Evolutionary conservation across 2,888 invertebrate species (phyloP).

Genomic region (Macrophya alboannulata): DNA sequence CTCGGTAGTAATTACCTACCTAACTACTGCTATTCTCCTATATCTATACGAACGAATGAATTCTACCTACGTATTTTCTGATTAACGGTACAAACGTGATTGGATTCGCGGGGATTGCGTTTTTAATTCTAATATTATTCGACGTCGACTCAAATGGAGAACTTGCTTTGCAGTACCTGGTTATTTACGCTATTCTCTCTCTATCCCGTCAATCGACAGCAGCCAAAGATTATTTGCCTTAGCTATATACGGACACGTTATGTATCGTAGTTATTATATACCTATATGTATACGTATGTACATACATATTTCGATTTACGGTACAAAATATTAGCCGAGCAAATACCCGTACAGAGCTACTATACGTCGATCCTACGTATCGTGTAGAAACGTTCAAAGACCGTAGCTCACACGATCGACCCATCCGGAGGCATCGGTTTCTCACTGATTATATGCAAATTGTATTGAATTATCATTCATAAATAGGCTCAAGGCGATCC

Average conservation of each 20-base stretch:
- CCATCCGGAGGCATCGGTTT: neutral
- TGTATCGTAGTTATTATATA: neutral
- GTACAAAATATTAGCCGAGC: slow-evolving; percentile 11
- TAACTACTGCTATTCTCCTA: neutral
- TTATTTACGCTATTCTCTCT: neutral
- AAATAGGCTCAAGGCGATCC: neutral
- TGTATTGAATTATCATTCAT: slow-evolving; percentile 21
- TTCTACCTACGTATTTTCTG: neutral
- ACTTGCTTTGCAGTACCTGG: neutral
- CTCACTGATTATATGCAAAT: neutral
- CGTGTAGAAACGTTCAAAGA: neutral
- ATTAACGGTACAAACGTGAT: slow-evolving; percentile 38
- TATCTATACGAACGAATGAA: neutral
- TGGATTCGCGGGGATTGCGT: neutral
- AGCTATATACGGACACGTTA: neutral
- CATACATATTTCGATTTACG: neutral
- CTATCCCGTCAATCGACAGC: neutral
- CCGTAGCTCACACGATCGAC: neutral
- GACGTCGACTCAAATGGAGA: neutral
- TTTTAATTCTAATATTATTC: slow-evolving; percentile 3
- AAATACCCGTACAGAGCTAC: neutral
- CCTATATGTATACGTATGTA: neutral
- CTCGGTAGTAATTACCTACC: neutral
- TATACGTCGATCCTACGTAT: no score
- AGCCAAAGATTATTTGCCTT: neutral